Evolutionary conservation across 2,113 vertebrate genomes (phyloP).

Genomic region (Oceanodroma tethys): DNA sequence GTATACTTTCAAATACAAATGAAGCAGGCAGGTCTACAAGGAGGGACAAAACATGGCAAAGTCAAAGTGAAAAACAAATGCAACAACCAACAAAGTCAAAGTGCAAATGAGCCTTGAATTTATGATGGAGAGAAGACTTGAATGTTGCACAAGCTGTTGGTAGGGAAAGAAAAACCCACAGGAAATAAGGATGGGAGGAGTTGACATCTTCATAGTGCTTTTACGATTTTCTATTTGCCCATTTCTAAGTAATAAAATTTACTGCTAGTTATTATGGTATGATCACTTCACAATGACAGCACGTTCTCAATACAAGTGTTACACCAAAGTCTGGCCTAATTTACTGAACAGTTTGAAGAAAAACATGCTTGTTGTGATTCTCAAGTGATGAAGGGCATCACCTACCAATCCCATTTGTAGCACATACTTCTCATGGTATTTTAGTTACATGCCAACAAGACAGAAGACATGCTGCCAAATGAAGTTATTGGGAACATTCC

Average conservation of each 20-base stretch:
- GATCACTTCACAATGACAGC: slow-evolving; percentile 70
- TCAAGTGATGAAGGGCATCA: slow-evolving; percentile 57
- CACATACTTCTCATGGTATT: slow-evolving; percentile 66
- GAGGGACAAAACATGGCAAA: not conserved
- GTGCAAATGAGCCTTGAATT: slow-evolving; percentile 52
- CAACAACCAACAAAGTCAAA: slow-evolving; percentile 38
- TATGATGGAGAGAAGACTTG: slow-evolving; percentile 36
- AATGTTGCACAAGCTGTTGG: slow-evolving; percentile 42
- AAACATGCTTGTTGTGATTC: slow-evolving; percentile 59
- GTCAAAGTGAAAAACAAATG: slow-evolving; percentile 16
- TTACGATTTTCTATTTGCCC: slow-evolving; percentile 62
- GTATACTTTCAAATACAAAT: not conserved
- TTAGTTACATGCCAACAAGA: slow-evolving; percentile 69
- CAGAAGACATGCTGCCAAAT: slow-evolving; percentile 73
- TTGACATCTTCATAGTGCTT: slow-evolving; percentile 65
- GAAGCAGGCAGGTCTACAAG: not conserved
- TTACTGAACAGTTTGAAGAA: slow-evolving; percentile 50
- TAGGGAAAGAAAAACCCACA: slow-evolving; percentile 12
- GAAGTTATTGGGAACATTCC: slow-evolving; percentile 72
- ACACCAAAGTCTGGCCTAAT: slow-evolving; percentile 64
- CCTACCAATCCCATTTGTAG: slow-evolving; percentile 66
- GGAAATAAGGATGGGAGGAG: slow-evolving; percentile 7
- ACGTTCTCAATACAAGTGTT: slow-evolving; percentile 64
- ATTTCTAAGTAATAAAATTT: slow-evolving; percentile 67
- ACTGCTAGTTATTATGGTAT: slow-evolving; percentile 64